phyloP scores from a whole-genome alignment of 2,797 vertebrate species.

The Crypturellus tataupa region DNA sequence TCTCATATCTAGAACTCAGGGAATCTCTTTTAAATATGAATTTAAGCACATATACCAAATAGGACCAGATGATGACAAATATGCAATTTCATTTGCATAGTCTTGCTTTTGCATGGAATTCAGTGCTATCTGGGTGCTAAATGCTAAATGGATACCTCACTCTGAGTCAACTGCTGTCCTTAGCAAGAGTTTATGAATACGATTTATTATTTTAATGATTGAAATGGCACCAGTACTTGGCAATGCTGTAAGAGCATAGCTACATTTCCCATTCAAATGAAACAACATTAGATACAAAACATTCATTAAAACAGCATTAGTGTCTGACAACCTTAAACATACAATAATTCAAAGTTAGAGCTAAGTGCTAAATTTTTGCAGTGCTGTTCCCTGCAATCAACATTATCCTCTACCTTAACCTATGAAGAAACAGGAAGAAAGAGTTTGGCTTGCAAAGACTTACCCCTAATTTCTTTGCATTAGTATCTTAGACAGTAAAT shows the following conservation, averaged over 20 bases:
- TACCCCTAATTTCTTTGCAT: not conserved
- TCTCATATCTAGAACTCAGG: not conserved
- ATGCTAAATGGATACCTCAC: not conserved
- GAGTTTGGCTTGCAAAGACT: constrained; percentile 16
- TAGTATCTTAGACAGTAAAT: not conserved
- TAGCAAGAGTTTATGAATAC: constrained; percentile 11
- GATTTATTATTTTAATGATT: constrained; percentile 46
- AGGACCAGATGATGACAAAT: not conserved
- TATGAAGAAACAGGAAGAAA: not conserved
- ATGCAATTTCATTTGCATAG: not conserved
- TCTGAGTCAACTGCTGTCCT: not conserved
- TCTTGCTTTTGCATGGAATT: not conserved
- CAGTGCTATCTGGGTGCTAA: not conserved
- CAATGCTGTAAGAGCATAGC: not conserved
- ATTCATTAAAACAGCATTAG: constrained; percentile 39
- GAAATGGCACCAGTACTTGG: not conserved
- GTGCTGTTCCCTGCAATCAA: not conserved
- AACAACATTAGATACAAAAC: constrained; percentile 17
- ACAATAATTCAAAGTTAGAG: constrained; percentile 1
- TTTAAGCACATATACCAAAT: not conserved
- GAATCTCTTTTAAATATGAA: not conserved
- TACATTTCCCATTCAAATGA: constrained; percentile 33
- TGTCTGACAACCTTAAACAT: constrained; percentile 36
- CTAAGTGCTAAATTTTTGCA: not conserved
- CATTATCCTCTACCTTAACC: not conserved